Evolutionary conservation across 2,113 vertebrate species (phyloP).

Genomic region (Pterocles gutturalis): DNA sequence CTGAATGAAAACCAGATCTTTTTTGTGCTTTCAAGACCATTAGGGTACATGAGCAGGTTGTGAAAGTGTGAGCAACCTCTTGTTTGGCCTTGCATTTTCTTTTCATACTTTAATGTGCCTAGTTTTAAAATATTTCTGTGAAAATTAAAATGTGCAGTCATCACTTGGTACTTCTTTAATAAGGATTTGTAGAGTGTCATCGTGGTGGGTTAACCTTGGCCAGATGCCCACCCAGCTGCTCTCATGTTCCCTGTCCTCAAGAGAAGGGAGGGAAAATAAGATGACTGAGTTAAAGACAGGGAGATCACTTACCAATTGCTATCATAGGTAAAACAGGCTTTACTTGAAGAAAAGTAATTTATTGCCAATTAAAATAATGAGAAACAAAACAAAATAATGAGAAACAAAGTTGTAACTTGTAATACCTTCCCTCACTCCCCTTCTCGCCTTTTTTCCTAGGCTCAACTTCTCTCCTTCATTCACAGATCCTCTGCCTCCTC

Average conservation of each 20-base stretch:
- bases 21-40: not conserved
- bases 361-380: not conserved
- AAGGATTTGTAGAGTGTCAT: not conserved
- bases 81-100: not conserved
- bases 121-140: not conserved
- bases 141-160: not conserved
- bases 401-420: not conserved
- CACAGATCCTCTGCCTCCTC: not conserved
- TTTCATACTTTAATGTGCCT: not conserved
- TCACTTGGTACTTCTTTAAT: not conserved
- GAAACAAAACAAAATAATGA: not conserved
- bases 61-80: not conserved
- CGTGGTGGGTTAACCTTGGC: not conserved
- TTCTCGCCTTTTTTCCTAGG: not conserved
- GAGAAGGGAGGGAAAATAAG: not conserved
- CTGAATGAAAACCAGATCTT: not conserved
- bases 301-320: not conserved
- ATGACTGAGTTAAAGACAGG: not conserved
- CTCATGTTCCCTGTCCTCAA: not conserved
- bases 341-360: not conserved
- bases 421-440: not conserved
- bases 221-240: fast-evolving
- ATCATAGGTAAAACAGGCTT: not conserved
- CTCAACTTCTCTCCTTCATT: not conserved
- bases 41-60: not conserved